A percentile compares a stretch with the other conserved stretches of the same genome.
Conservation (phyloP, 2,888 invertebrate genomes). For the Parnassius smintheus region DNA sequence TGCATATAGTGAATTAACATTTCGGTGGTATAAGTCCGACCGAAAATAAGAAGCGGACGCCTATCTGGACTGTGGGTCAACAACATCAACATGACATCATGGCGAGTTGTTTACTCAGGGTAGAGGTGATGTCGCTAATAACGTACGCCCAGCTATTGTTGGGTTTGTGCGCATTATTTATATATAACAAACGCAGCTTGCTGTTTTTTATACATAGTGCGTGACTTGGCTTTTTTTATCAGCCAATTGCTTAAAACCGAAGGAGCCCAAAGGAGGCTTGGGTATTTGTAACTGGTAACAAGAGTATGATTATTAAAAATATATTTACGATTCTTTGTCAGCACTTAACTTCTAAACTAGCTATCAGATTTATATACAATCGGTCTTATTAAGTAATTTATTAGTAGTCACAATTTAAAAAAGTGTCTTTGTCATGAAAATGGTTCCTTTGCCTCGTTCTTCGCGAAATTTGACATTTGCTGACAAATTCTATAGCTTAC, state of each 20-base stretch:
- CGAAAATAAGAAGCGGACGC: constrained; percentile 38
- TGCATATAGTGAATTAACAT: constrained; percentile 17
- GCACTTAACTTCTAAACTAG: neutral
- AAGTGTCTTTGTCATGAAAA: no score
- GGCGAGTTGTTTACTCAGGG: constrained; percentile 62
- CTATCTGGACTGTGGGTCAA: constrained; percentile 54
- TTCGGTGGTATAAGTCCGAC: constrained; percentile 31
- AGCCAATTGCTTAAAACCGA: neutral
- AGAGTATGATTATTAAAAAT: no score
- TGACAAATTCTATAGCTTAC: no score
- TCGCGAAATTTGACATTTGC: no score
- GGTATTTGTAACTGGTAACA: no score
- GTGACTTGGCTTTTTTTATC: constrained; percentile 10
- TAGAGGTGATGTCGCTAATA: constrained; percentile 63
- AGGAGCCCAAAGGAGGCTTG: no score
- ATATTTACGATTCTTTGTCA: no score
- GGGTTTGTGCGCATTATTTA: constrained; percentile 46
- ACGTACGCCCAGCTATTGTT: constrained; percentile 51
- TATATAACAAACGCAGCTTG: constrained; percentile 6
- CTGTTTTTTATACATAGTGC: constrained; percentile 8
- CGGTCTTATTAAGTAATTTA: no score
- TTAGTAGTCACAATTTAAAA: no score
- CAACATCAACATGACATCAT: constrained; percentile 74
- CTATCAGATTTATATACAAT: neutral
- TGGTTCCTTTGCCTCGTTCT: no score